Conservation (phyloP, 2,797 vertebrate species). For the Spinus olivaceus region DNA sequence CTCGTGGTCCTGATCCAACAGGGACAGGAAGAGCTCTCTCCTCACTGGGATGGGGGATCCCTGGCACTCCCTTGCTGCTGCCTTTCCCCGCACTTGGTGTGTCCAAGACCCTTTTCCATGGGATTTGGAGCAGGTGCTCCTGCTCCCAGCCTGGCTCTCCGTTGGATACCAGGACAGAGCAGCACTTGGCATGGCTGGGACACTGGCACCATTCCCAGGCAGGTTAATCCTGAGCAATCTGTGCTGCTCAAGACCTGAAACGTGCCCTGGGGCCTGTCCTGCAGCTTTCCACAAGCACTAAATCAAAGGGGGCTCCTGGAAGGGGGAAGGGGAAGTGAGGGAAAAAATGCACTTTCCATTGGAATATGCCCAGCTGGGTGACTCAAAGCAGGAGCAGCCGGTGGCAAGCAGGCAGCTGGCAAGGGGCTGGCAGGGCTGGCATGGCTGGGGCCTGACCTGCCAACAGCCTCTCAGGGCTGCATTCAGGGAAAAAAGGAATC, state of each 20-base stretch:
- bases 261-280: neutral
- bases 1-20: neutral
- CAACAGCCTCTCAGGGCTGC: neutral
- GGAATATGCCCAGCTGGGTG: slow-evolving; percentile 13
- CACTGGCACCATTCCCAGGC: neutral
- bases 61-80: neutral
- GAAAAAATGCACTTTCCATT: neutral
- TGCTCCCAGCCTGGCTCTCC: fast-evolving
- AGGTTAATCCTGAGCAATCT: neutral
- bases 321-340: neutral
- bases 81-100: neutral
- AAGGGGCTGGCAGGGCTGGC: neutral
- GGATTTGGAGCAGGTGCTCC: neutral
- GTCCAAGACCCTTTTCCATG: neutral
- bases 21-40: neutral
- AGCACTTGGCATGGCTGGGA: neutral
- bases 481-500: neutral
- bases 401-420: slow-evolving; percentile 42
- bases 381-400: slow-evolving; percentile 21
- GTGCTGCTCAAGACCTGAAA: neutral
- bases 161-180: fast-evolving
- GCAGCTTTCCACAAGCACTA: neutral
- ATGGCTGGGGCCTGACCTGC: slow-evolving; percentile 14
- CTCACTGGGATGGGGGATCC: fast-evolving
- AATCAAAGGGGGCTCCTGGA: slow-evolving; percentile 26